Evolutionary conservation across 2,113 vertebrate genomes (phyloP), one percentile per base, ranked within the genome.

Genomic region (Poecilia latipinna): DNA sequence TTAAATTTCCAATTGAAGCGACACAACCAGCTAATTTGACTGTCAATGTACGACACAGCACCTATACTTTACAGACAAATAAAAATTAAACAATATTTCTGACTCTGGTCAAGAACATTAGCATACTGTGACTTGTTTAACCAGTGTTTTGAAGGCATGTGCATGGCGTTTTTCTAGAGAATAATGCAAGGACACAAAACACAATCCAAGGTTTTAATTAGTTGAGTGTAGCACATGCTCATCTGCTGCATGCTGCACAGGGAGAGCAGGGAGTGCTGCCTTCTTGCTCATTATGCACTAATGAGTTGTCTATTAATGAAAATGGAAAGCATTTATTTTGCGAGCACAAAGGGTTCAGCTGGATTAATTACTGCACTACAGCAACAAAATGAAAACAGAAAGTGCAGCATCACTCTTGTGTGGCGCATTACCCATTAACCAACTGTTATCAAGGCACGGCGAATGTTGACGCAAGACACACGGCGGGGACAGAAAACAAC

Each of bases 291-390:
- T 94, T 94, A 94, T 84, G 90, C 70, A 83, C 93, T 93, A 94
- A 95, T 95, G 94, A 94, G 90, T 94, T 94, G 93, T 94, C 94
- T 94, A 94, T 94, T 94, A 95, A 94, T 94, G 93, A 94, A 94
- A 94, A 94, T 90, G 92, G 92, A 94, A 94, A 94, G 93, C 94
- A 94, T 94, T 94, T 94, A 94, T 94, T 95, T 93, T 93, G 90
- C 42, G 80, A 91, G 90, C 91, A 91, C 92, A 91, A 92, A 91
- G 92, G 91, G 89, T 94, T 93, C 90, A 90, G 90, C 86, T 90
- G 92, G 92, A 94, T 94, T 95, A 94, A 94, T 94, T 94, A 94
- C 91, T 93, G 92, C 89, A 92, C 92, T 92, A 92, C 90, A 89
- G 89, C 89, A 86, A 78, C 84, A 88, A 85, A 93, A 91, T 92